A percentile compares a stretch with the other conserved stretches of the same genome.
Conservation (phyloP, 2,888 invertebrate genomes). For the Rhagonycha lutea region DNA sequence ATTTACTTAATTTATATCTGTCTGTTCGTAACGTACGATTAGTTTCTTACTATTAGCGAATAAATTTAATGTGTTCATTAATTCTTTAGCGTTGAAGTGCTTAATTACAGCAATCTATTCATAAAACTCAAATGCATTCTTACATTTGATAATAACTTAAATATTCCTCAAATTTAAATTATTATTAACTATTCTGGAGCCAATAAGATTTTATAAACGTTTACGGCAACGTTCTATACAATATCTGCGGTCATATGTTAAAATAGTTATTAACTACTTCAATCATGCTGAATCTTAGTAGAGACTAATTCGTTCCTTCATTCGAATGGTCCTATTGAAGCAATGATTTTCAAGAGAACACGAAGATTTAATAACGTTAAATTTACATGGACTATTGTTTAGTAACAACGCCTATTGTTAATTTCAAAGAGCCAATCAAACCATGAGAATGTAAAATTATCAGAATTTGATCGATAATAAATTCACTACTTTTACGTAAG, state of each 20-base stretch:
- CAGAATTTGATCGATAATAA: neutral
- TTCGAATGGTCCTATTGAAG: neutral
- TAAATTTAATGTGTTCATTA: no score
- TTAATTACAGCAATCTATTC: no score
- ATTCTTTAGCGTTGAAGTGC: no score
- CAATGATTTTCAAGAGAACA: neutral
- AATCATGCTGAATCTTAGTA: neutral
- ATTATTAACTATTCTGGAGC: neutral
- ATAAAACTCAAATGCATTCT: no score
- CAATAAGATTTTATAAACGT: neutral
- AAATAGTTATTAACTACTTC: neutral
- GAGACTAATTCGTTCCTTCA: neutral
- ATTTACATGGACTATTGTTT: neutral
- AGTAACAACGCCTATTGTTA: neutral
- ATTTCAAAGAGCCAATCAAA: neutral
- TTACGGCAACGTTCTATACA: neutral
- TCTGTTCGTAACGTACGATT: no score
- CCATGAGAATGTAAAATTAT: neutral
- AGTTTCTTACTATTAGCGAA: no score
- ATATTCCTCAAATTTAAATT: neutral
- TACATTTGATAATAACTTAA: no score
- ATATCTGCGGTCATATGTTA: neutral
- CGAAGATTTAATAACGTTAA: neutral
- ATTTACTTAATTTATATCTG: no score
- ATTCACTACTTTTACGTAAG: neutral